Evolutionary conservation across 2,113 vertebrate genomes (phyloP).

Genomic region (Glaucomys volans): DNA sequence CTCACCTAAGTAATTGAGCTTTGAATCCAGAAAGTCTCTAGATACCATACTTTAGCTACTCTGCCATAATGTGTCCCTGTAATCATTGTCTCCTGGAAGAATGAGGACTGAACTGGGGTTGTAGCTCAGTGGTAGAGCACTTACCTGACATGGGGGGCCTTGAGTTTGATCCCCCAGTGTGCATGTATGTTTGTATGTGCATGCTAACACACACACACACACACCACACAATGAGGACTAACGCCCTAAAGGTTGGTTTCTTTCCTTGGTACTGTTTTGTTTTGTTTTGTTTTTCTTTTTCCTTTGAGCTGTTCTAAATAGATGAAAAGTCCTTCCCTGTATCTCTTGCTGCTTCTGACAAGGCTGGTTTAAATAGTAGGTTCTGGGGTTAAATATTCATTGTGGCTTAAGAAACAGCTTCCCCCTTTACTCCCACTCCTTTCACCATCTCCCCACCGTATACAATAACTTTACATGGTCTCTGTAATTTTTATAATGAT

Average conservation of each 20-base stretch:
- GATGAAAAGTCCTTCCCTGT: not conserved
- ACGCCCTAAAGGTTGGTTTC: not conserved
- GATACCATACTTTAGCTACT: not conserved
- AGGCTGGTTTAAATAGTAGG: not conserved
- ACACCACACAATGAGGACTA: not conserved
- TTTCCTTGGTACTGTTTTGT: not conserved
- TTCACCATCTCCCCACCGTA: not conserved
- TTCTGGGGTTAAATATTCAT: slow-evolving; percentile 13
- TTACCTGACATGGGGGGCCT: not conserved
- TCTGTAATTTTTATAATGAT: slow-evolving; percentile 11
- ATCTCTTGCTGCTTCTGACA: not conserved
- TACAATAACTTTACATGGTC: not conserved
- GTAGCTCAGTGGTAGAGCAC: not conserved
- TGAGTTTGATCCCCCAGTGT: not conserved
- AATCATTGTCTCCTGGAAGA: not conserved
- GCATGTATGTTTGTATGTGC: not conserved
- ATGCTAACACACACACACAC: too few relatives aligned
- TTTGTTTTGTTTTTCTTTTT: not conserved
- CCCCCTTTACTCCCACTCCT: not conserved
- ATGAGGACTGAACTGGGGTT: not conserved
- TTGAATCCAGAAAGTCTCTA: not conserved
- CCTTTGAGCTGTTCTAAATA: not conserved
- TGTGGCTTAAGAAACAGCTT: not conserved
- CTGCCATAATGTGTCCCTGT: not conserved
- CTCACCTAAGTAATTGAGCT: not conserved